Evolutionary conservation across 2,113 vertebrate species (phyloP).

Genomic region (Nematolebias whitei): DNA sequence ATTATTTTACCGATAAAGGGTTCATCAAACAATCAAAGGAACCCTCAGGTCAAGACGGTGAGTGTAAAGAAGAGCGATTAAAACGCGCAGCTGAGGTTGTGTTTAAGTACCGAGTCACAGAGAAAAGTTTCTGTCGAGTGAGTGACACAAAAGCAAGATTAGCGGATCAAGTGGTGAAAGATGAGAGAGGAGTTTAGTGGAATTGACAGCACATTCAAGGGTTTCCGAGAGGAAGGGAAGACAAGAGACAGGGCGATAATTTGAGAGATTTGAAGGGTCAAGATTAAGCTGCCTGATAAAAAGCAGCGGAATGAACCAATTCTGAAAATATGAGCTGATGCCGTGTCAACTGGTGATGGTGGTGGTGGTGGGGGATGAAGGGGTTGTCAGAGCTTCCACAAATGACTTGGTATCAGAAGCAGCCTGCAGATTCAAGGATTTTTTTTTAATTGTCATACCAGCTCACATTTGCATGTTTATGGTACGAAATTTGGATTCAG

Average conservation of each 20-base stretch:
- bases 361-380: not conserved
- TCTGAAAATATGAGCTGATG: slow-evolving; percentile 60
- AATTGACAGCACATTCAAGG: slow-evolving; percentile 65
- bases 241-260: slow-evolving; percentile 64
- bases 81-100: slow-evolving; percentile 33
- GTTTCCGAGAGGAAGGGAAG: slow-evolving; percentile 57
- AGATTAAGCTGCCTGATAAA: slow-evolving; percentile 78
- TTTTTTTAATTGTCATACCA: too few relatives aligned
- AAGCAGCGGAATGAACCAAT: slow-evolving; percentile 69
- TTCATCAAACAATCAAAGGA: not conserved
- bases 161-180: slow-evolving; percentile 61
- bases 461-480: too few relatives aligned
- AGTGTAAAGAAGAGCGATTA: slow-evolving; percentile 19
- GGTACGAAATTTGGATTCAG: too few relatives aligned
- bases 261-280: slow-evolving; percentile 73
- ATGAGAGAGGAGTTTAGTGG: slow-evolving; percentile 67
- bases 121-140: slow-evolving; percentile 50
- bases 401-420: slow-evolving; percentile 51
- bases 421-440: slow-evolving; percentile 19
- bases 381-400: slow-evolving; percentile 44
- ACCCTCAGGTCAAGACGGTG: not conserved
- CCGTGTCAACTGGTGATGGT: slow-evolving; percentile 4
- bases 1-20: slow-evolving; percentile 4
- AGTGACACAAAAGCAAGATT: slow-evolving; percentile 72
- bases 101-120: slow-evolving; percentile 51